phyloP scores from a whole-genome alignment of 1,140 invertebrate genomes.

The Drosophila santomea region DNA sequence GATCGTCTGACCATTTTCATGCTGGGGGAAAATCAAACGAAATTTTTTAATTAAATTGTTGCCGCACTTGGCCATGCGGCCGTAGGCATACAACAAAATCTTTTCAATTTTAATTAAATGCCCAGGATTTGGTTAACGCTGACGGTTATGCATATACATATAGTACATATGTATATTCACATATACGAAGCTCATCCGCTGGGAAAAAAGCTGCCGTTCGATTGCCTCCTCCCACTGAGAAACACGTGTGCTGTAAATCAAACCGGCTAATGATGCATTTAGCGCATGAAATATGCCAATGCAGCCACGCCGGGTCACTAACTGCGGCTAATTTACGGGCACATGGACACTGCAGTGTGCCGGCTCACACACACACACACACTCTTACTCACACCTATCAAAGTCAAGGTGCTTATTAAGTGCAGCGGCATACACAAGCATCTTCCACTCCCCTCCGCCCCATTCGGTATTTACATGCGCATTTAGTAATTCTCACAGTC shows the following conservation, averaged over 20 bases:
- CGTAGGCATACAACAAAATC: constrained; percentile 33
- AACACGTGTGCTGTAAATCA: constrained; percentile 74
- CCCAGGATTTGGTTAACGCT: constrained; percentile 13
- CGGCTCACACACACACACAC: constrained; percentile 12
- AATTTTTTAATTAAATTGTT: constrained; percentile 79
- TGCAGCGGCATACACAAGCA: constrained; percentile 56
- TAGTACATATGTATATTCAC: background rate
- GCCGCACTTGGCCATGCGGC: constrained; percentile 37
- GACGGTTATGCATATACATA: constrained; percentile 10
- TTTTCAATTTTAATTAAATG: constrained; percentile 56
- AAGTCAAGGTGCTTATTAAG: constrained; percentile 82
- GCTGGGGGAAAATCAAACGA: constrained; percentile 59
- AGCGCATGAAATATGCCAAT: constrained; percentile 82
- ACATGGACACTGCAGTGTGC: constrained; percentile 16
- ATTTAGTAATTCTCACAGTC: constrained; percentile 75
- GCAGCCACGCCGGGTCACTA: constrained; percentile 75
- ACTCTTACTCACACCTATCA: constrained; percentile 55
- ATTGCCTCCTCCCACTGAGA: constrained; percentile 5
- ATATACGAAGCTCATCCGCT: background rate
- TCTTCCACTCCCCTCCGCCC: background rate
- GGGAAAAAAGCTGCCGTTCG: background rate
- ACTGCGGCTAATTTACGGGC: constrained; percentile 78
- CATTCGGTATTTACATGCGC: constrained; percentile 51
- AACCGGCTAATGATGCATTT: constrained; percentile 80
- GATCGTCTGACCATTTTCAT: constrained; percentile 68